phyloP scores from a whole-genome alignment of 2,888 invertebrate species.

The Meiosimyza decipiens region DNA sequence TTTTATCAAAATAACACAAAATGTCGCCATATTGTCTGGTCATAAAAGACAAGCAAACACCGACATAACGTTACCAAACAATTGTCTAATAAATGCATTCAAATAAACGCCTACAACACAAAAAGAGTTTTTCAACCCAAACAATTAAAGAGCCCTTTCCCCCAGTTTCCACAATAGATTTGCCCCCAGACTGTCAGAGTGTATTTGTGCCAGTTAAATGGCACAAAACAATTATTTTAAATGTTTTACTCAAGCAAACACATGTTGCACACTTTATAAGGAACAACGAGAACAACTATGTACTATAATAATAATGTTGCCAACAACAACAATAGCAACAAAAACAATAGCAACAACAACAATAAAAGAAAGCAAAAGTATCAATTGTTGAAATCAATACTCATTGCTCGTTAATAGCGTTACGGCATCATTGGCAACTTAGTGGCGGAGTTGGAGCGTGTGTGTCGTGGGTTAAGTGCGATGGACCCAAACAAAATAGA shows the following conservation, averaged over 20 bases:
- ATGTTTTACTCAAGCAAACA: slow-evolving; percentile 25
- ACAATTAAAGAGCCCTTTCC: not conserved
- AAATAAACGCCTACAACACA: not conserved
- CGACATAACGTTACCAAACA: not conserved
- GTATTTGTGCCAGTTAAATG: not conserved
- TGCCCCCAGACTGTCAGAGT: not conserved
- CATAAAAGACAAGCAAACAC: not conserved
- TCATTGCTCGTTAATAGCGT: slow-evolving; percentile 10
- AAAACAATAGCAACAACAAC: not conserved
- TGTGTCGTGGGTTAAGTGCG: not conserved
- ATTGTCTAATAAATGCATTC: not conserved
- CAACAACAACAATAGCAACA: not conserved
- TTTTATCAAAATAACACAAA: no score
- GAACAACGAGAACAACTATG: slow-evolving; percentile 6
- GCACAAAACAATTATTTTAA: slow-evolving; percentile 29
- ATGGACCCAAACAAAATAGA: not conserved
- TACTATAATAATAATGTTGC: not conserved
- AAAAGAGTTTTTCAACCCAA: slow-evolving; percentile 3
- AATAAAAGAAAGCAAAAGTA: slow-evolving; percentile 15
- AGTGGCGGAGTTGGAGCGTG: no score
- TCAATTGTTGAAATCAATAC: slow-evolving; percentile 32
- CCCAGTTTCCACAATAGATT: not conserved
- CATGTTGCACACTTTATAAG: slow-evolving; percentile 5
- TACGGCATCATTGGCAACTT: no score
- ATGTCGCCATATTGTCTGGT: no score